These are phyloP conservation scores for Falcaria lacertinaria DNA, from an alignment of 2,888 invertebrate species.

Conservation along the genomic window DNA sequence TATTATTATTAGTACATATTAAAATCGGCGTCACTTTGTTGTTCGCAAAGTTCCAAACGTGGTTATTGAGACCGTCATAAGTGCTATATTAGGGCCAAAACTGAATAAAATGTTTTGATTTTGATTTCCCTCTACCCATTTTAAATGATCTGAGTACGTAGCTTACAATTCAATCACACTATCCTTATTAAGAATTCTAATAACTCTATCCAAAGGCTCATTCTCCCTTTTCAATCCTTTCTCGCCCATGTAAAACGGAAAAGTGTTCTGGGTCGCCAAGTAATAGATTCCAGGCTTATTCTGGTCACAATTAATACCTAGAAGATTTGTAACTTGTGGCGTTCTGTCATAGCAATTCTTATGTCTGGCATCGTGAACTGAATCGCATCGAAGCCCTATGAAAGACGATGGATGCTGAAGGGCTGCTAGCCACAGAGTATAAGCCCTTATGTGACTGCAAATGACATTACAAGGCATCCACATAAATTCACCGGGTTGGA, in stretches of 20 bases:
- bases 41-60: too few species aligned
- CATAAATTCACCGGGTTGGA: slow-evolving; percentile 37
- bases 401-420: slow-evolving; percentile 37
- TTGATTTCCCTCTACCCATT: too few species aligned
- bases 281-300: slow-evolving; percentile 39
- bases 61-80: too few species aligned
- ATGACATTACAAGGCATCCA: slow-evolving; percentile 35
- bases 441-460: slow-evolving; percentile 42
- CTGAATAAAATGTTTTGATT: too few species aligned
- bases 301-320: slow-evolving; percentile 35
- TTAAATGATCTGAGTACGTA: neutral
- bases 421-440: slow-evolving; percentile 39
- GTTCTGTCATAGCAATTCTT: slow-evolving; percentile 35
- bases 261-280: slow-evolving; percentile 37
- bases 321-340: slow-evolving; percentile 35
- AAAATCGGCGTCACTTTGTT: too few species aligned
- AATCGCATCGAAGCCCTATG: slow-evolving; percentile 42
- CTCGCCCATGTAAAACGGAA: slow-evolving; percentile 49
- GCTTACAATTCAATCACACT: neutral
- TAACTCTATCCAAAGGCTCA: slow-evolving; percentile 28
- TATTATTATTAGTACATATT: too few species aligned
- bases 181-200: slow-evolving; percentile 8
- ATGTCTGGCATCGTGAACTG: slow-evolving; percentile 43
- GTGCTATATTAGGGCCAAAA: too few species aligned
- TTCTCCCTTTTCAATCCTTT: slow-evolving; percentile 48